Evolutionary conservation across 2,888 invertebrate genomes (phyloP).

Genomic region (Acronicta aceris): DNA sequence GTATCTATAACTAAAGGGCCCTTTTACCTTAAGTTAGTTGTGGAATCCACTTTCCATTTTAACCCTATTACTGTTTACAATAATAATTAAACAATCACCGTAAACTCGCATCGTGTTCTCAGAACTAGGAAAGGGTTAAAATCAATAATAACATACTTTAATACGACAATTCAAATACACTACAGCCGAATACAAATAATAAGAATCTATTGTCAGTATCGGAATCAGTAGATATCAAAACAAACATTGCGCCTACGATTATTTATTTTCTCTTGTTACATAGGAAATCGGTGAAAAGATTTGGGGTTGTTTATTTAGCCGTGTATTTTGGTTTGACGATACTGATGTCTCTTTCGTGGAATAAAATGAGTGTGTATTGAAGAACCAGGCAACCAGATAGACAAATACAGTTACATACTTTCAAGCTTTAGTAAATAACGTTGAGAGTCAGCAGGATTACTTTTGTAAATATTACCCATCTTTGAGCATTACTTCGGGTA

Average conservation of each 20-base stretch:
- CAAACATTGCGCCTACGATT: constrained; percentile 25
- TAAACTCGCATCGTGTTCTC: too few species aligned
- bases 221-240: constrained; percentile 27
- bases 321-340: constrained; percentile 7
- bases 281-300: constrained; percentile 31
- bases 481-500: too few species aligned
- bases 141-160: neutral
- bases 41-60: too few species aligned
- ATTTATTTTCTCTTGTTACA: constrained; percentile 39
- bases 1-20: too few species aligned
- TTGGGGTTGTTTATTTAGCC: constrained; percentile 32
- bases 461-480: too few species aligned
- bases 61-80: too few species aligned
- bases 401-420: neutral
- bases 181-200: neutral
- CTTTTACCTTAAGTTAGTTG: too few species aligned
- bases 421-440: constrained; percentile 4
- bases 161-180: too few species aligned
- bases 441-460: constrained; percentile 2
- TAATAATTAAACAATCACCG: too few species aligned
- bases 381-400: neutral
- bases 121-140: neutral
- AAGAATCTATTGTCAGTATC: constrained; percentile 1
- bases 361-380: neutral
- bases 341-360: constrained; percentile 11